Conservation (phyloP, 2,888 invertebrate genomes). For the Ophion ventricosus region DNA sequence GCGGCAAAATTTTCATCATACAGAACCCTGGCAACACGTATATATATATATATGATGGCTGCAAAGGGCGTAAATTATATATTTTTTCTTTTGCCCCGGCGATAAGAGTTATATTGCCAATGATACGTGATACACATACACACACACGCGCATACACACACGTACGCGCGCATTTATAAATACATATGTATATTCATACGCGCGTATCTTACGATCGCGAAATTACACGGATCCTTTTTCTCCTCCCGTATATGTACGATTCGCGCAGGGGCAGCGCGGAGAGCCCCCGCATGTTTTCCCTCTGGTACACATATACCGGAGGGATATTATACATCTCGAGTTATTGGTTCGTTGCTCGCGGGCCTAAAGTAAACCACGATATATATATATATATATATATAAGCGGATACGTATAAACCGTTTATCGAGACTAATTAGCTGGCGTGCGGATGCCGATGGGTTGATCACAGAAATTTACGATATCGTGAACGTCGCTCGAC, state of each 20-base stretch:
- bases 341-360: slow-evolving; percentile 54
- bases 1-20: not conserved
- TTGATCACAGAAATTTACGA: slow-evolving; percentile 72
- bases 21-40: no score
- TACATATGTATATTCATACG: slow-evolving; percentile 7
- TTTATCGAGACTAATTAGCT: slow-evolving; percentile 63
- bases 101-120: slow-evolving; percentile 9
- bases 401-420: slow-evolving; percentile 40
- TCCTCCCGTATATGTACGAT: slow-evolving; percentile 2
- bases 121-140: slow-evolving; percentile 2
- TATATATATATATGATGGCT: not conserved
- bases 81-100: slow-evolving; percentile 33
- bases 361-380: slow-evolving; percentile 2
- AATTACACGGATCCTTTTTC: slow-evolving; percentile 57
- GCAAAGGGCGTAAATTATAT: slow-evolving; percentile 34
- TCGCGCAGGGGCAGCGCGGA: not conserved
- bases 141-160: not conserved
- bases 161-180: not conserved
- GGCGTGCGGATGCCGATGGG: slow-evolving; percentile 64
- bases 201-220: slow-evolving; percentile 37
- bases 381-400: not conserved
- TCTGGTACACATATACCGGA: not conserved
- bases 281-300: not conserved
- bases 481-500: slow-evolving; percentile 55
- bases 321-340: slow-evolving; percentile 48